Conservation (phyloP, 2,113 vertebrate species). For the Trogon melanurus region DNA sequence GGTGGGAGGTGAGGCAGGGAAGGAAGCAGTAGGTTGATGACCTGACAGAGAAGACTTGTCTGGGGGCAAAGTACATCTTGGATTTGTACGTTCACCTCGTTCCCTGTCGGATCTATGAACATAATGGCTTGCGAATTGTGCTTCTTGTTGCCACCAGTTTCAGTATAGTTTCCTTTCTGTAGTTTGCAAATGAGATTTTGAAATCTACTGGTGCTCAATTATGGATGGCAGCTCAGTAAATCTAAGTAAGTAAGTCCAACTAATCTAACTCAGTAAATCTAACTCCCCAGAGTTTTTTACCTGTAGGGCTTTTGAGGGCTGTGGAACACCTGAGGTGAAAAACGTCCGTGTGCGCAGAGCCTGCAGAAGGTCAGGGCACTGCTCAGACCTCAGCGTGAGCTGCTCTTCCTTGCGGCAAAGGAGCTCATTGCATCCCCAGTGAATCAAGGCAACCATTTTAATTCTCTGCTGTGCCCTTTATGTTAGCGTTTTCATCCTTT, state of each 20-base stretch:
- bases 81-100: neutral
- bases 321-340: neutral
- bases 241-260: fast-evolving
- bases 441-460: neutral
- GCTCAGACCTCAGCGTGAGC: neutral
- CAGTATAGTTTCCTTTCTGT: neutral
- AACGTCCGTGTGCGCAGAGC: fast-evolving
- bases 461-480: neutral
- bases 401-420: neutral
- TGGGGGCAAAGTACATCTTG: neutral
- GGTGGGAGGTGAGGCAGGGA: neutral
- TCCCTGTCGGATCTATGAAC: neutral
- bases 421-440: fast-evolving
- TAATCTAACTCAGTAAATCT: neutral
- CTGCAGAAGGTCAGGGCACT: neutral
- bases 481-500: neutral
- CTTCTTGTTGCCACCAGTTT: neutral
- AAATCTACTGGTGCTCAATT: neutral
- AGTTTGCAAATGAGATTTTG: neutral
- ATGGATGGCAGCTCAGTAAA: neutral
- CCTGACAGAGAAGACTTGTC: neutral
- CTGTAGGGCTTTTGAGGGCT: neutral
- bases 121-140: neutral
- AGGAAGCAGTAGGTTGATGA: neutral
- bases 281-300: neutral